These are phyloP conservation scores for Halyomorpha halys DNA, from an alignment of 1,140 invertebrate species.

Conservation along the genomic window DNA sequence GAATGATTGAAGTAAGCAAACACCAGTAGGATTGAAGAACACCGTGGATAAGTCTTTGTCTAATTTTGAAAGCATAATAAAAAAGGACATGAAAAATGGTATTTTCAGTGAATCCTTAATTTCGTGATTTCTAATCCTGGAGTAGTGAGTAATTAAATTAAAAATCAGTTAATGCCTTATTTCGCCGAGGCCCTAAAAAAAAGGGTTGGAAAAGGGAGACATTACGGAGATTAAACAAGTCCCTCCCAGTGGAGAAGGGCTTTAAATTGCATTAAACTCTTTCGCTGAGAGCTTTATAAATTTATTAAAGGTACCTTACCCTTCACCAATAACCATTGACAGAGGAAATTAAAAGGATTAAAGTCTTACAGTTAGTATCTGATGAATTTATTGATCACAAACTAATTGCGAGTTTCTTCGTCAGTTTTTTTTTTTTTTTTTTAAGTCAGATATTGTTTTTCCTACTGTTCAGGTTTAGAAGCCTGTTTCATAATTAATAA, in stretches of 20 bases:
- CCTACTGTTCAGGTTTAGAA: too few species aligned
- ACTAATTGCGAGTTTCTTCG: too few species aligned
- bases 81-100: constrained; percentile 6
- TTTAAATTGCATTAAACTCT: constrained; percentile 8
- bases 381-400: too few species aligned
- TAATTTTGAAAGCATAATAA: neutral
- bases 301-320: neutral
- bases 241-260: neutral
- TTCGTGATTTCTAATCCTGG: constrained; percentile 1
- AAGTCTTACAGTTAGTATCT: too few species aligned
- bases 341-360: too few species aligned
- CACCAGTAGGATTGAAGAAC: too few species aligned
- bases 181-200: neutral
- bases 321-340: too few species aligned
- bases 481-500: too few species aligned
- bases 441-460: too few species aligned
- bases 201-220: neutral
- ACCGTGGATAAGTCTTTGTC: neutral
- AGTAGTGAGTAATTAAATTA: constrained; percentile 6
- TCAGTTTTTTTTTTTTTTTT: too few species aligned
- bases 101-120: constrained; percentile 1
- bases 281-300: neutral
- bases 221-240: constrained; percentile 5
- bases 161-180: constrained; percentile 9
- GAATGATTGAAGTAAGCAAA: too few species aligned